Base-by-base conservation (phyloP, 2,113 vertebrate species). In the Dicentrarchus labrax region DNA sequence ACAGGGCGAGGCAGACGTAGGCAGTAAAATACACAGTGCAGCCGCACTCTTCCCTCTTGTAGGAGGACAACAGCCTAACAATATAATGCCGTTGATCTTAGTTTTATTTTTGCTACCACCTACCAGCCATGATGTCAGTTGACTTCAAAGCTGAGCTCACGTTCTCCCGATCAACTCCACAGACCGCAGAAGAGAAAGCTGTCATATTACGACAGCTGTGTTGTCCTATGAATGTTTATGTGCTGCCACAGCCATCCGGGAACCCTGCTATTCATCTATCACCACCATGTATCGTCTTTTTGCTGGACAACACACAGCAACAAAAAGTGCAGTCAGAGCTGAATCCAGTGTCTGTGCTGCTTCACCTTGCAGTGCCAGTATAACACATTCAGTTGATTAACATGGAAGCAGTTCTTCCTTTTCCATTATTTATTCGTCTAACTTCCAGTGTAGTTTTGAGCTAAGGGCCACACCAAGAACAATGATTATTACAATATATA, bases 21-120 rank as follows among this genome's bases (percentile, higher is more conserved):
- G 56, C 47, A 65, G 59, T 72, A 6, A 66, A 59, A 6, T 13
- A n/a, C 68, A 78, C 51, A 21, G 15, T 16, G 5, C 19, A 24
- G n/a, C 43, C 19, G 2, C 68, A 74, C 11, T 22, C 45, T 30
- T 71, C 5, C 19, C 50, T 36, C 39, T 68, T 68, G 59, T 50
- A 53, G 68, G 59, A 48, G 38, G 38, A 50, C 48, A 1, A 10
- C 48, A 21, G 70, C 30, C n/a, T 56, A 69, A 9, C 39, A 17
- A 7, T 39, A 21, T 13, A 11, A 54, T 22, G 22, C 41, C 53
- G 38, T 41, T 61, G 61, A 21, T 67, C 60, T 84, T 21, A n/a
- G 48, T 12, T 15, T 48, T 59, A 51, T 76, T 75, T 73, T 70
- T 38, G 45, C 22, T 30, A 3, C 68, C 60, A 8, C 53, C 75